A percentile compares a stretch with the other conserved stretches of the same genome.
These are phyloP conservation scores for Pemphigus obesinymphae DNA, from an alignment of 1,140 invertebrate species.

Conservation along the genomic window DNA sequence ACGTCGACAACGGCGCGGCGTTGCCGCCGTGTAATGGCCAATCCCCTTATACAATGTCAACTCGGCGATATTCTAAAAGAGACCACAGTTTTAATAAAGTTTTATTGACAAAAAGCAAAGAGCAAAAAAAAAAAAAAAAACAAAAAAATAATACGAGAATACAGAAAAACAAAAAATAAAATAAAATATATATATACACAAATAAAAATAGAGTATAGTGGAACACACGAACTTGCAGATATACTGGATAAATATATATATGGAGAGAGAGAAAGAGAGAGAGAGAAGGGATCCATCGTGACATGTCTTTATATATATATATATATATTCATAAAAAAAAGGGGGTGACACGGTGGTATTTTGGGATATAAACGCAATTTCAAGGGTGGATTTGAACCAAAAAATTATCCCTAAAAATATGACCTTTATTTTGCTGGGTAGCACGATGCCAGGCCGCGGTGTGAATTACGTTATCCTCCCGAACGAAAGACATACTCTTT, in stretches of 20 bases:
- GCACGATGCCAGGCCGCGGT: not conserved
- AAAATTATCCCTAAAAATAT: slow-evolving; percentile 15
- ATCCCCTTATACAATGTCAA: not conserved
- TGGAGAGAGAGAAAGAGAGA: too few relatives aligned
- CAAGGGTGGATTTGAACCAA: slow-evolving; percentile 19
- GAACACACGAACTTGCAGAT: too few relatives aligned
- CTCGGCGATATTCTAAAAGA: not conserved
- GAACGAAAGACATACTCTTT: not conserved
- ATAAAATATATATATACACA: not conserved
- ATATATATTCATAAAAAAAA: not conserved
- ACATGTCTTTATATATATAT: not conserved
- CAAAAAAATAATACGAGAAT: not conserved
- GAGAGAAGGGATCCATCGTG: too few relatives aligned
- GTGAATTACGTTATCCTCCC: slow-evolving; percentile 19
- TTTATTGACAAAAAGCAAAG: not conserved
- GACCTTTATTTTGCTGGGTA: slow-evolving; percentile 11
- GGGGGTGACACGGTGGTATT: not conserved
- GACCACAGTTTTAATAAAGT: not conserved
- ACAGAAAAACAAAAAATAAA: not conserved
- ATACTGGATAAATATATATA: too few relatives aligned
- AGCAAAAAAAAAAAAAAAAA: too few relatives aligned
- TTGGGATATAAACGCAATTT: slow-evolving; percentile 26
- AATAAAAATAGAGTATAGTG: not conserved
- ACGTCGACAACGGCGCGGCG: not conserved
- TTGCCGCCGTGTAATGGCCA: not conserved